Evolutionary conservation across 1,140 invertebrate genomes (phyloP).

Genomic region (Temnothorax nylanderi): DNA sequence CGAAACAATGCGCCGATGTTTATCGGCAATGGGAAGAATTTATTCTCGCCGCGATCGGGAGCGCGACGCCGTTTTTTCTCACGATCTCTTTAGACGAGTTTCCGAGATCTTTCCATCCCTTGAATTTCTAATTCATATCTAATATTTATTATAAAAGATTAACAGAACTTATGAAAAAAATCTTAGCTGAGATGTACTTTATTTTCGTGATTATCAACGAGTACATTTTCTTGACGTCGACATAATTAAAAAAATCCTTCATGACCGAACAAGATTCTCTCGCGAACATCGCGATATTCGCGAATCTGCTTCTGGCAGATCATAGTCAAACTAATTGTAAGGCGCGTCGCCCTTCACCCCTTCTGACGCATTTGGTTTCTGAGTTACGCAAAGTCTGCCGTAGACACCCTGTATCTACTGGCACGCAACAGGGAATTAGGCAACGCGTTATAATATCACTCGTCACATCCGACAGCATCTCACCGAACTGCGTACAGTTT

Average conservation of each 20-base stretch:
- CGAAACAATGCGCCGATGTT: constrained; percentile 58
- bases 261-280: not conserved
- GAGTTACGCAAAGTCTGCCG: constrained; percentile 76
- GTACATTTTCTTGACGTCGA: constrained; percentile 5
- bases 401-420: constrained; percentile 72
- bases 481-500: constrained; percentile 60
- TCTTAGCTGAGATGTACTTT: not conserved
- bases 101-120: not conserved
- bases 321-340: constrained; percentile 49
- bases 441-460: constrained; percentile 78
- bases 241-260: constrained; percentile 42
- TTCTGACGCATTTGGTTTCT: constrained; percentile 75
- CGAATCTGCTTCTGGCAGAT: constrained; percentile 68
- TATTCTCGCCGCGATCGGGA: not conserved
- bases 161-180: not conserved
- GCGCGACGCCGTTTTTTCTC: not conserved
- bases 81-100: not conserved
- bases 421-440: constrained; percentile 62
- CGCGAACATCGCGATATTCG: not conserved
- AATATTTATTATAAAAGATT: not conserved
- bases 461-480: constrained; percentile 78
- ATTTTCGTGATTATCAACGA: not conserved
- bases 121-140: not conserved
- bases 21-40: constrained; percentile 51
- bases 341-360: constrained; percentile 48